Conservation (phyloP, 2,113 vertebrate species). For the Gallinago paraguaiae region DNA sequence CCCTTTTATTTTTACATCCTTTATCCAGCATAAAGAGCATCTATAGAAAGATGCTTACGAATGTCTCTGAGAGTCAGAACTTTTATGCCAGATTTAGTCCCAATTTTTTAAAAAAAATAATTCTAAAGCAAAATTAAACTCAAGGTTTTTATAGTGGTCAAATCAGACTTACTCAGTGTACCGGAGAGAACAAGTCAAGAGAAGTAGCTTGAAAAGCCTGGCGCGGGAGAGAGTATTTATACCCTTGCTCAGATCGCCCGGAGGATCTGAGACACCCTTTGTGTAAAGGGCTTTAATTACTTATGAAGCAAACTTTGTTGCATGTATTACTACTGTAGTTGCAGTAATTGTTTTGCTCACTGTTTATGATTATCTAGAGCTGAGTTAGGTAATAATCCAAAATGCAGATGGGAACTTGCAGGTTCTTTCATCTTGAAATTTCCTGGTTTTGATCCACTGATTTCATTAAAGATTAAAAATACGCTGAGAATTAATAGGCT, state of each 20-base stretch:
- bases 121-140: background rate
- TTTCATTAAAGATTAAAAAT: background rate
- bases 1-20: background rate
- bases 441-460: background rate
- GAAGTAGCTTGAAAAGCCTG: background rate
- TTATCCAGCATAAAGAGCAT: background rate
- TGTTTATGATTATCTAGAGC: conserved; percentile 17
- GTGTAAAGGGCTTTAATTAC: conserved; percentile 14
- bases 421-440: conserved; percentile 11
- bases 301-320: background rate
- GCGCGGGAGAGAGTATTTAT: background rate
- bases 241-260: background rate
- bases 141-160: background rate
- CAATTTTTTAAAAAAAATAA: background rate
- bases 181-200: conserved; percentile 10
- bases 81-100: background rate
- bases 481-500: rapidly evolving
- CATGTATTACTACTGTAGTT: background rate
- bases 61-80: background rate
- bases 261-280: conserved; percentile 18
- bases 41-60: background rate
- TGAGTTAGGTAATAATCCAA: background rate
- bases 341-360: conserved; percentile 22
- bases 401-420: background rate
- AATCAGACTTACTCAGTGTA: conserved; percentile 50